Base-by-base conservation (phyloP, 2,888 invertebrate genomes). In the Cataglyphis albicans region DNA sequence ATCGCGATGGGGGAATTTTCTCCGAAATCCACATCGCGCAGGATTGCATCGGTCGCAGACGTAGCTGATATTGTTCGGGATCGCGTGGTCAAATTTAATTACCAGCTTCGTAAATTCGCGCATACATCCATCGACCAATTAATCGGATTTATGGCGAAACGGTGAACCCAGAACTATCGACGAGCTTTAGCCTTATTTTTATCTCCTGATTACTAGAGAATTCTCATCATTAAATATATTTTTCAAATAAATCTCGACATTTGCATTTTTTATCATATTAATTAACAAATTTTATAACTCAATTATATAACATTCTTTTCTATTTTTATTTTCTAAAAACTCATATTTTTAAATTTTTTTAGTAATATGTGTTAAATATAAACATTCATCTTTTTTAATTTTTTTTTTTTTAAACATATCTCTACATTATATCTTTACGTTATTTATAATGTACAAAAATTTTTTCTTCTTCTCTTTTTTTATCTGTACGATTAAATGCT, bases 1-100 rank as follows among this genome's bases (percentile, higher is more conserved):
- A 70, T 78, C 70, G 76, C 41, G 70, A 78, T 78, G 78, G 32
- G 78, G 70, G 78, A 78, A 78, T 78, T 78, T 78, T 78, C 78
- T 70, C 72, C 55, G 57, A 78, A 78, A 70, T 78, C 78, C 63
- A 44, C 75, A 76, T 76, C 78, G 78, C 70, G 57, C 70, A 59
- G 70, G 44, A 78, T 78, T 78, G 38, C 72, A 59, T 78, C 48
- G 48, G n/a, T 52, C 78, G 72, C 52, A 67, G 75, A 76, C 65
- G 67, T 76, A 38, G 55, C 75, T 55, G 75, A 76, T 76, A 76
- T 76, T 76, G 75, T 67, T 76, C 52, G 75, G 75, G 75, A 76
- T 76, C 67, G 67, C 75, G 75, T 55, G 67, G 67, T 76, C 38
- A 52, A 76, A 76, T 76, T 76, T 76, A 76, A 76, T 76, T 76